Evolutionary conservation across 2,888 invertebrate species (phyloP).

Genomic region (Melikaiella ostensackeni): DNA sequence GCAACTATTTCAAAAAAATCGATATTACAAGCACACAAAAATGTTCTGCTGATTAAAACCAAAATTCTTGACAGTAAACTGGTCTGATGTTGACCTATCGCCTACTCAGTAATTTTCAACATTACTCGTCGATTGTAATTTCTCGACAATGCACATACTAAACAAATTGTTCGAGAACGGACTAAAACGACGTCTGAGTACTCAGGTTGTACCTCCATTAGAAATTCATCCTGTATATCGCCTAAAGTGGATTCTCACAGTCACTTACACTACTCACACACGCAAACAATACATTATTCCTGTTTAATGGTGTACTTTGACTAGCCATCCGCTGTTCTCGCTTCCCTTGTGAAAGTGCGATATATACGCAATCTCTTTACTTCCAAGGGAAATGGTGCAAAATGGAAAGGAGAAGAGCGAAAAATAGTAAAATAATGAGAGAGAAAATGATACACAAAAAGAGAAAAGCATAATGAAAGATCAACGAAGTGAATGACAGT

Average conservation of each 20-base stretch:
- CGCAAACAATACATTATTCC: constrained; percentile 24
- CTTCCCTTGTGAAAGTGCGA: constrained; percentile 36
- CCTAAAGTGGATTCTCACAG: constrained; percentile 31
- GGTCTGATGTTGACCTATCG: not conserved
- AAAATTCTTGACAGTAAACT: too few species aligned
- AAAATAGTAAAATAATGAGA: constrained; percentile 36
- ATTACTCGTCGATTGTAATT: constrained; percentile 34
- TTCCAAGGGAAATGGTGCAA: constrained; percentile 41
- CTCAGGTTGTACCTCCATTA: constrained; percentile 37
- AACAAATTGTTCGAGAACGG: constrained; percentile 35
- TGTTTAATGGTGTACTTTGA: constrained; percentile 38
- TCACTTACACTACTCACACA: constrained; percentile 11
- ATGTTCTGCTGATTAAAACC: too few species aligned
- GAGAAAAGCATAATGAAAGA: not conserved
- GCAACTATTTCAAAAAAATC: too few species aligned
- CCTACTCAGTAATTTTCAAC: constrained; percentile 1
- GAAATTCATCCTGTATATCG: constrained; percentile 37
- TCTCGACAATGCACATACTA: constrained; percentile 25
- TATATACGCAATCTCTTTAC: constrained; percentile 27
- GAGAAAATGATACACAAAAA: constrained; percentile 25
- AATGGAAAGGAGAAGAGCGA: not conserved
- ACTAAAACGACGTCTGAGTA: constrained; percentile 34
- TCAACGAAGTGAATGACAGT: not conserved
- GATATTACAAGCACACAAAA: too few species aligned
- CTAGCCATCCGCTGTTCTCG: constrained; percentile 34